Evolutionary conservation across 2,113 vertebrate species (phyloP).

Genomic region (Cynocephalus volans): DNA sequence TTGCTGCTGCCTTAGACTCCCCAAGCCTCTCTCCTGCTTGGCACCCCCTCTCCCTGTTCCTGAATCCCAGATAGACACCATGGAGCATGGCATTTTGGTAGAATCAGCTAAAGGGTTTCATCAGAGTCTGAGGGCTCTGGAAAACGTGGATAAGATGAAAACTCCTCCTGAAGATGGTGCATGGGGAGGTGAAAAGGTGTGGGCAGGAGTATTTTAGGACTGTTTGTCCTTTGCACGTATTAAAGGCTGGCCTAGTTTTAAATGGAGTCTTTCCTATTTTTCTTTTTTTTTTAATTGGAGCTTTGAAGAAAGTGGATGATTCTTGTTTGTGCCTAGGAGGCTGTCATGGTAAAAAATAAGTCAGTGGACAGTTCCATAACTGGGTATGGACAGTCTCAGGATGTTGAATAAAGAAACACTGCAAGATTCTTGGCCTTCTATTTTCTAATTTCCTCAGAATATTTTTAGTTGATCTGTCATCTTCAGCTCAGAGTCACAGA

Average conservation of each 20-base stretch:
- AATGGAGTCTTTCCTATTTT: slow-evolving; percentile 21
- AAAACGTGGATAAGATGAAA: neutral
- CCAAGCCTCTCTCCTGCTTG: neutral
- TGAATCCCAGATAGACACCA: neutral
- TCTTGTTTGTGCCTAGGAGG: neutral
- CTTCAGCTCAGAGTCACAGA: neutral
- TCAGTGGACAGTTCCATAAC: neutral
- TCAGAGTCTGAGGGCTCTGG: neutral
- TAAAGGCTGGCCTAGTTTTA: slow-evolving; percentile 31
- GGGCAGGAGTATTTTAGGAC: neutral
- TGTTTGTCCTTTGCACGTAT: neutral
- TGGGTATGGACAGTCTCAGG: neutral
- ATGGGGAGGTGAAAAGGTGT: neutral
- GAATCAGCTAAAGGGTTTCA: neutral
- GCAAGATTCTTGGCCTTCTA: neutral
- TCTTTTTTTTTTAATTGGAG: neutral
- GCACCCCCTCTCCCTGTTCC: neutral
- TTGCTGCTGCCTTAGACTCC: neutral
- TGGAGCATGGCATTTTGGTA: neutral
- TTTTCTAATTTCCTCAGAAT: neutral
- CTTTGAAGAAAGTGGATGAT: slow-evolving; percentile 50
- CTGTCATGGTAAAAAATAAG: slow-evolving; percentile 22
- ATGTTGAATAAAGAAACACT: neutral
- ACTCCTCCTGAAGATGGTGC: neutral
- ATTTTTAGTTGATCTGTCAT: neutral